phyloP scores from a whole-genome alignment of 1,140 invertebrate genomes.

The Aplysia californica region DNA sequence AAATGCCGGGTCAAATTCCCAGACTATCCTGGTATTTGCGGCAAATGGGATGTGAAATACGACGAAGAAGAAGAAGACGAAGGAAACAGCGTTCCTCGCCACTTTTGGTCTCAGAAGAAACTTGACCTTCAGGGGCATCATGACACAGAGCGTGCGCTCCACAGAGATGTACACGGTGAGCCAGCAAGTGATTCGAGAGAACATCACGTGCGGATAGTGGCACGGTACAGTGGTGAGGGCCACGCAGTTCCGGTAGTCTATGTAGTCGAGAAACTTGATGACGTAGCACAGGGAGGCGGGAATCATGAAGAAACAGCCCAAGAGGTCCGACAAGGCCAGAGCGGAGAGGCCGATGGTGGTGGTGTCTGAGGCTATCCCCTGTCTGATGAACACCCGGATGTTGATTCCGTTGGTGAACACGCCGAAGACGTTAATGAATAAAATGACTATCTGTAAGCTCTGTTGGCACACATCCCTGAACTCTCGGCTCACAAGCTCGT shows the following conservation, averaged over 20 bases:
- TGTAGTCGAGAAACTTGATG: background rate
- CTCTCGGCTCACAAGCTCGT: too few species aligned
- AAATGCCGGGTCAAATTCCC: background rate
- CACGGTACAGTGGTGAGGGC: background rate
- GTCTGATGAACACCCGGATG: conserved; percentile 3
- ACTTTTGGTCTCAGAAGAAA: background rate
- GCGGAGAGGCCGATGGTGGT: too few species aligned
- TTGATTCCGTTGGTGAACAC: conserved; percentile 13
- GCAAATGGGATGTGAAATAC: background rate
- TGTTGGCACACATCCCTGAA: too few species aligned
- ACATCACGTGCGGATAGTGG: background rate
- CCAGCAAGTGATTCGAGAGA: background rate
- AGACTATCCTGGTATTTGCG: background rate
- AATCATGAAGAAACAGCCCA: background rate
- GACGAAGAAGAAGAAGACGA: background rate
- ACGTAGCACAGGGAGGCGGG: background rate
- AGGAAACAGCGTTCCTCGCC: background rate
- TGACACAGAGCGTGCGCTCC: background rate
- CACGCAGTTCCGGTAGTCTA: background rate
- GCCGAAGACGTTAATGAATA: background rate
- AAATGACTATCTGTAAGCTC: too few species aligned
- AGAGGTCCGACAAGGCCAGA: background rate
- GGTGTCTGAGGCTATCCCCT: too few species aligned
- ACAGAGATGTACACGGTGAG: conserved; percentile 4
- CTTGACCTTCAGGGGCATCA: conserved; percentile 2